These are phyloP conservation scores for Gadus macrocephalus DNA, from an alignment of 2,113 vertebrate species.

Conservation along the genomic window DNA sequence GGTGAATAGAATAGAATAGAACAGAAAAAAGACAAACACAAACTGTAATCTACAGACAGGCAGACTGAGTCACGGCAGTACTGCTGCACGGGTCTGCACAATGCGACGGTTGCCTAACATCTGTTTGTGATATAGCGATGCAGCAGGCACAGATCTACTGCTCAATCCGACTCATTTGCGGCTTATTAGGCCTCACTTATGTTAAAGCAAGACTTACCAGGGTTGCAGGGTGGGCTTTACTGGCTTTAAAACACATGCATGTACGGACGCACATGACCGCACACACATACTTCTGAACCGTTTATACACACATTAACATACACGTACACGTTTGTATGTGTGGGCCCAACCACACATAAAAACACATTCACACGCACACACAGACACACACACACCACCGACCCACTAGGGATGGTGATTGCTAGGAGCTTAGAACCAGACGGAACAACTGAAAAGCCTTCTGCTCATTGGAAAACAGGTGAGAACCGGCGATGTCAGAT, in stretches of 20 bases:
- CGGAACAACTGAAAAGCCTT: no score
- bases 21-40: slow-evolving; percentile 7
- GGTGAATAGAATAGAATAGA: neutral
- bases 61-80: slow-evolving; percentile 17
- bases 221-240: slow-evolving; percentile 15
- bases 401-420: no score
- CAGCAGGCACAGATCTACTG: slow-evolving; percentile 43
- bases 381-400: neutral
- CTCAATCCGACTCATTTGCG: slow-evolving; percentile 31
- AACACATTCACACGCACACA: neutral
- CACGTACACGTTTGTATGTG: slow-evolving; percentile 4
- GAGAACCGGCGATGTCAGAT: no score
- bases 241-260: slow-evolving; percentile 27
- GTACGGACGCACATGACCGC: neutral
- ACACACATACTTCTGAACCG: neutral
- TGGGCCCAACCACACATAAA: slow-evolving; percentile 13
- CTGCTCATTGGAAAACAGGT: no score
- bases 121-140: slow-evolving; percentile 51
- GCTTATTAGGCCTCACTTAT: slow-evolving; percentile 50
- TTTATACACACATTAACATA: neutral
- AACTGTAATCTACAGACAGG: slow-evolving; percentile 26
- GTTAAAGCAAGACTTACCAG: slow-evolving; percentile 40
- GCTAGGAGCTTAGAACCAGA: no score
- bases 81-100: slow-evolving; percentile 39
- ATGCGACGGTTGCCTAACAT: slow-evolving; percentile 41